Percentiles rank a stretch among this genome's conserved stretches.
Evolutionary conservation across 2,113 vertebrate species (phyloP).

Genomic region (Psittacula cyanocephala): DNA sequence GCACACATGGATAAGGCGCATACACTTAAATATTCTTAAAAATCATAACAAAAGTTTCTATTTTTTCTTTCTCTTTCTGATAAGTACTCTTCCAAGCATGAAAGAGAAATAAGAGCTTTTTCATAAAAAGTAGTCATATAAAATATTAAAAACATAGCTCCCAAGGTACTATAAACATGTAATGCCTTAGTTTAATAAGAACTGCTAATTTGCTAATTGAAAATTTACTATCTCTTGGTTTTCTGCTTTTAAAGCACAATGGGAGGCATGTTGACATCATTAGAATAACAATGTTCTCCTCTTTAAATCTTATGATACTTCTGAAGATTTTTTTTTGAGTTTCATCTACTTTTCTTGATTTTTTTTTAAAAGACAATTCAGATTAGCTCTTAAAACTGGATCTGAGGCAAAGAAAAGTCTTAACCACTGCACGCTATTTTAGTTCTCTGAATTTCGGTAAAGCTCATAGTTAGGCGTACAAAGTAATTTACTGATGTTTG

Average conservation of each 20-base stretch:
- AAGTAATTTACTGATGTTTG: not conserved
- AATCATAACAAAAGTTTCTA: not conserved
- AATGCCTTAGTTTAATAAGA: not conserved
- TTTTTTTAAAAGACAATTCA: not conserved
- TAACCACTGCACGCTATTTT: not conserved
- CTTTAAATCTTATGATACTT: not conserved
- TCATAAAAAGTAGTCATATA: not conserved
- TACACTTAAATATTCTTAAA: not conserved
- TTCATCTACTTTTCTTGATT: not conserved
- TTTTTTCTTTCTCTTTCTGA: not conserved
- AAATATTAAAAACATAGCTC: not conserved
- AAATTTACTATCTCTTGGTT: not conserved
- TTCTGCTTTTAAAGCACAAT: not conserved
- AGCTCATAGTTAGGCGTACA: not conserved
- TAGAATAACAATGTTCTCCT: not conserved
- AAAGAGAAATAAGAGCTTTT: not conserved
- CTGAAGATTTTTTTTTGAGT: not conserved
- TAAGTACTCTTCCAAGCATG: not conserved
- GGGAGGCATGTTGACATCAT: not conserved
- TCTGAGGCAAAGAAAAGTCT: not conserved
- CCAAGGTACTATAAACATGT: not conserved
- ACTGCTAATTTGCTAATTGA: not conserved
- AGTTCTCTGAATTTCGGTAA: not conserved
- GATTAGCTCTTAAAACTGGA: not conserved
- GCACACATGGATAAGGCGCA: not conserved